A percentile compares a stretch with the other conserved stretches of the same genome.
phyloP scores from a whole-genome alignment of 2,888 invertebrate species.

The Napeogenes sylphis region DNA sequence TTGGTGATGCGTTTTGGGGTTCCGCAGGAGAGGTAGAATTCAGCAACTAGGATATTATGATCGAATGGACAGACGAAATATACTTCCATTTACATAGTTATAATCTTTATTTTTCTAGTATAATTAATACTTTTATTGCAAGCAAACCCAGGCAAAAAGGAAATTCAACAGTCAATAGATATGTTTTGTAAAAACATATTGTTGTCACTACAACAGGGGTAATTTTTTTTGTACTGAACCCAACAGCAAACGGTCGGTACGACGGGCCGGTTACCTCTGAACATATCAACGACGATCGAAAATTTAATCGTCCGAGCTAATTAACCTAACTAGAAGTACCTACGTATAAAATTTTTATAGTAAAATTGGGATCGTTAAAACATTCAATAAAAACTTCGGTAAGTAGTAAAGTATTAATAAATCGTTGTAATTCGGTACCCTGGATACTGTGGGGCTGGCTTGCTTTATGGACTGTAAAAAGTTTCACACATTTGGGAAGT shows the following conservation, averaged over 20 bases:
- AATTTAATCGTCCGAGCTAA: slow-evolving; percentile 62
- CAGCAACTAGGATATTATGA: too few species aligned
- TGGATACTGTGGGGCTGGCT: slow-evolving; percentile 33
- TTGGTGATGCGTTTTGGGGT: slow-evolving; percentile 36
- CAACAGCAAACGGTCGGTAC: slow-evolving; percentile 6
- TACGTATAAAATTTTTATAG: slow-evolving; percentile 52
- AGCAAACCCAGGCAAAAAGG: too few species aligned
- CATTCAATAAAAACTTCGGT: slow-evolving; percentile 51
- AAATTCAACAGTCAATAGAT: too few species aligned
- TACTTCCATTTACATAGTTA: too few species aligned
- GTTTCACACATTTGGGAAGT: slow-evolving; percentile 24
- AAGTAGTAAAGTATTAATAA: slow-evolving; percentile 50
- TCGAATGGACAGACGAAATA: too few species aligned
- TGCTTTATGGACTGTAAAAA: slow-evolving; percentile 33
- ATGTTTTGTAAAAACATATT: too few species aligned
- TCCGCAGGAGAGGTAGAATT: not conserved
- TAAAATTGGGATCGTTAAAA: slow-evolving; percentile 63
- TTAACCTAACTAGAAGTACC: slow-evolving; percentile 55
- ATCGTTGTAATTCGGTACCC: slow-evolving; percentile 49
- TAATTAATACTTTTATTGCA: too few species aligned
- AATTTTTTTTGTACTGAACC: slow-evolving; percentile 11
- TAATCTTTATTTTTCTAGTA: too few species aligned
- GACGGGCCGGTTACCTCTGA: slow-evolving; percentile 9
- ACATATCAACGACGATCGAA: slow-evolving; percentile 24
- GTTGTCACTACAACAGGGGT: too few species aligned